Evolutionary conservation across 2,797 vertebrate species (phyloP).

Genomic region (Pseudomugil tenellus): DNA sequence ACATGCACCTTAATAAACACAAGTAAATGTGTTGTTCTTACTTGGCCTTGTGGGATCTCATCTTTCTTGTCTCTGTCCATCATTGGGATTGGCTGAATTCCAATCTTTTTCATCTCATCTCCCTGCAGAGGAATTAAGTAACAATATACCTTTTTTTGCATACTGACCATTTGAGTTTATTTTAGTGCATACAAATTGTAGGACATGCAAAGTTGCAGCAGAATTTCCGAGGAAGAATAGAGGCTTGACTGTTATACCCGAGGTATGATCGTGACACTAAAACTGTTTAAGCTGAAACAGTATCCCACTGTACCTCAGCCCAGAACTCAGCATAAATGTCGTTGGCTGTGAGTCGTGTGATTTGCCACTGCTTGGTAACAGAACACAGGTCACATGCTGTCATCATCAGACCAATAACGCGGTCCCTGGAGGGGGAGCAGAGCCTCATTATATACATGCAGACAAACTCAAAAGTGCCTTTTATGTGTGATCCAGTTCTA

Average conservation of each 20-base stretch:
- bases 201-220: constrained; percentile 16
- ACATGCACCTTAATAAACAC: background rate
- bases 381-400: constrained; percentile 99
- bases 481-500: constrained; percentile 24
- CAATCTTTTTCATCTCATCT: constrained; percentile 98
- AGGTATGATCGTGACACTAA: constrained; percentile 45
- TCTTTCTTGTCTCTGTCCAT: constrained; percentile 98
- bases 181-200: constrained; percentile 19
- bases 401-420: constrained; percentile 98
- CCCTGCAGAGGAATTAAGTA: constrained; percentile 81
- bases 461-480: constrained; percentile 47
- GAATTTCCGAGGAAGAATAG: constrained; percentile 31
- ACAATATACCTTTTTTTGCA: constrained; percentile 18
- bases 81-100: constrained; percentile 96
- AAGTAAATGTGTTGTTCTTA: constrained; percentile 67
- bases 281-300: constrained; percentile 51
- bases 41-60: constrained; percentile 97
- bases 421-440: constrained; percentile 86
- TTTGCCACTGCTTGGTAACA: constrained; percentile 96
- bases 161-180: constrained; percentile 24
- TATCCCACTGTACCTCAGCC: constrained; percentile 89
- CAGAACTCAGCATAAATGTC: constrained; percentile 99
- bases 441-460: constrained; percentile 55
- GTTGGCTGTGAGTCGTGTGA: constrained; percentile 93
- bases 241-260: constrained; percentile 32